Evolutionary conservation across 1,140 invertebrate species (phyloP), one percentile per base, ranked within the genome.

Genomic region (Cepaea nemoralis): DNA sequence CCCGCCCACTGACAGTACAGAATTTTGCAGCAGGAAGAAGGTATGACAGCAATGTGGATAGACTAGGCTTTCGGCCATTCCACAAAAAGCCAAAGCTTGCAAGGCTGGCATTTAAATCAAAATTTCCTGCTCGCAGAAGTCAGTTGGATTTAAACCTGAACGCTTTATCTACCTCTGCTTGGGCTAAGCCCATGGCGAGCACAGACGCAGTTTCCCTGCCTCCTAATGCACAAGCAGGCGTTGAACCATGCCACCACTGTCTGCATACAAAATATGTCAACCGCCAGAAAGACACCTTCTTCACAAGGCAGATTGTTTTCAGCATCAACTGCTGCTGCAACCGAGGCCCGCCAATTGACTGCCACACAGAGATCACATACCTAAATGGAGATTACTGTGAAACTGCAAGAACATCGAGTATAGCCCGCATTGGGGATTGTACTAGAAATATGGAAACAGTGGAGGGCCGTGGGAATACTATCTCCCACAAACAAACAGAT

Each of bases 321-420:
- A 63, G 59, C 27, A 63, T 63, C n/a, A 63, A 31, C 59, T 63
- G 59, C n/a, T 63, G 59, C 59, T 63, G 59, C 16, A 63, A 63
- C 16, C 59, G 22, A 31, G 33, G n/a, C 5, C 1, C 59, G n/a
- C 59, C 59, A 27, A 31, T 63, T 31, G 59, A 63, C 10, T 63
- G 27, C 16, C n/a, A 63, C 16, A 63, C 59, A 27, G 59, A 63
- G 16, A 27, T 63, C 12, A 31, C 59, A 16, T 63, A 63, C n/a
- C 2, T 31, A 3, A 63, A 2, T 14, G 22, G 50, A 55, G 8
- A 55, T 22, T 24, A 2, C n/a, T 14, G 50, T 2, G n/a, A 55
- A 22, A 19, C 50, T 55, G 3, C 50, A 5, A 55, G 8, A 14
- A 22, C 22, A 19, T 24, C 50, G n/a, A 2, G 16, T 10, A 19